A percentile compares a stretch with the other conserved stretches of the same genome.
These are phyloP conservation scores for Sapajus apella DNA, from an alignment of 2,113 vertebrate genomes.

Conservation along the genomic window DNA sequence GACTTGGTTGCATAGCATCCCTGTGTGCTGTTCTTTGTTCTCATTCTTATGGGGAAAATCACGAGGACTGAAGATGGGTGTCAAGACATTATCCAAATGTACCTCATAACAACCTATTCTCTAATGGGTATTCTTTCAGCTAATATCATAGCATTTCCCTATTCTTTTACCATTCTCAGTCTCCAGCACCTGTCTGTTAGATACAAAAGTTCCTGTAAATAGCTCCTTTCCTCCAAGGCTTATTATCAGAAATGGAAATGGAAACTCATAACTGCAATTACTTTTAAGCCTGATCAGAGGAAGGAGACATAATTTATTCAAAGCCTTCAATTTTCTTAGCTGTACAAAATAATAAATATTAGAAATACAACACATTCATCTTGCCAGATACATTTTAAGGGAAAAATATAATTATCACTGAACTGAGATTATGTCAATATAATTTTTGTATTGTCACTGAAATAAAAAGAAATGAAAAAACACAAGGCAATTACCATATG, in stretches of 20 bases:
- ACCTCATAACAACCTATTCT: not conserved
- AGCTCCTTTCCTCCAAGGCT: not conserved
- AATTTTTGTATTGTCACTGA: not conserved
- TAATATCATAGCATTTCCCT: not conserved
- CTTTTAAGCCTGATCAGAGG: not conserved
- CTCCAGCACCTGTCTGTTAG: not conserved
- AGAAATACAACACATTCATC: not conserved
- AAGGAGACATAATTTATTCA: not conserved
- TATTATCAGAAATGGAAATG: conserved; percentile 10
- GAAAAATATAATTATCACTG: not conserved
- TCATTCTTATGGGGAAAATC: not conserved
- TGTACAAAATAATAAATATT: not conserved
- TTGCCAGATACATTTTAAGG: not conserved
- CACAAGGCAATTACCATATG: not conserved
- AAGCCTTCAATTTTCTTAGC: not conserved
- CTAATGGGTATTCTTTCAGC: not conserved
- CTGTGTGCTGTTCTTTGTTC: not conserved
- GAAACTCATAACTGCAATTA: not conserved
- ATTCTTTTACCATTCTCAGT: not conserved
- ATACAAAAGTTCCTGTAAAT: not conserved
- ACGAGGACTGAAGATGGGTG: not conserved
- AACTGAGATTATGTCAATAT: not conserved
- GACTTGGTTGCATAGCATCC: not conserved
- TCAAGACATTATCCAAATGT: not conserved
- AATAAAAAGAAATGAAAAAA: not conserved